Percentiles rank a stretch among this genome's conserved stretches.
Evolutionary conservation across 2,113 vertebrate genomes (phyloP).

Genomic region (Entosphenus tridentatus): DNA sequence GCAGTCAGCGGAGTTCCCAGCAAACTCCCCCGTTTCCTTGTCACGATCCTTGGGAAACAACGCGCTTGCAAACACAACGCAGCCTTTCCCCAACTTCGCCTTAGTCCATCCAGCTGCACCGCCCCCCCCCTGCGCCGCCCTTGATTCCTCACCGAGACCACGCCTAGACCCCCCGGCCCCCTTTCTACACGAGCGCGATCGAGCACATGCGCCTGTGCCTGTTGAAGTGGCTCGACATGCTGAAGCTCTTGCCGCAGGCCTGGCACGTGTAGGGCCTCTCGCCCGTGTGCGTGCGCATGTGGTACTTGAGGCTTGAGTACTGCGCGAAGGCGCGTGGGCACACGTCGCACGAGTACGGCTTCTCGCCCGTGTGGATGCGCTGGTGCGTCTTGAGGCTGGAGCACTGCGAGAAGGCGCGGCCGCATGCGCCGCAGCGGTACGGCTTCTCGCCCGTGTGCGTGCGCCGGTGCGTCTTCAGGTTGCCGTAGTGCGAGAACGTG

Average conservation of each 20-base stretch:
- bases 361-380: slow-evolving; percentile 11
- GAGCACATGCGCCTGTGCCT: too few relatives aligned
- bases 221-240: too few relatives aligned
- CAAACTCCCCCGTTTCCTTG: too few relatives aligned
- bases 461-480: slow-evolving; percentile 21
- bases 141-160: too few relatives aligned
- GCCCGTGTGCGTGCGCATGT: slow-evolving; percentile 15
- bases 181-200: too few relatives aligned
- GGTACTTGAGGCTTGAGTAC: slow-evolving; percentile 21
- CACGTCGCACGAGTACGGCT: slow-evolving; percentile 23
- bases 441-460: slow-evolving; percentile 18
- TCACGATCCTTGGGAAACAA: too few relatives aligned
- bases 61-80: too few relatives aligned
- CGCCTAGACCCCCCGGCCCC: too few relatives aligned
- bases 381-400: slow-evolving; percentile 12
- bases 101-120: too few relatives aligned
- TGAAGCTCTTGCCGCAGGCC: slow-evolving; percentile 21
- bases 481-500: slow-evolving; percentile 20
- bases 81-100: too few relatives aligned
- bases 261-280: slow-evolving; percentile 24
- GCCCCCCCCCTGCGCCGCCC: too few relatives aligned
- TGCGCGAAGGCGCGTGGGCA: slow-evolving; percentile 22
- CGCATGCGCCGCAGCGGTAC: slow-evolving; percentile 21
- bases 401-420: slow-evolving; percentile 14
- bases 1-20: too few relatives aligned